Evolutionary conservation across 2,888 invertebrate species (phyloP).

Genomic region (Idaea dimidiata): DNA sequence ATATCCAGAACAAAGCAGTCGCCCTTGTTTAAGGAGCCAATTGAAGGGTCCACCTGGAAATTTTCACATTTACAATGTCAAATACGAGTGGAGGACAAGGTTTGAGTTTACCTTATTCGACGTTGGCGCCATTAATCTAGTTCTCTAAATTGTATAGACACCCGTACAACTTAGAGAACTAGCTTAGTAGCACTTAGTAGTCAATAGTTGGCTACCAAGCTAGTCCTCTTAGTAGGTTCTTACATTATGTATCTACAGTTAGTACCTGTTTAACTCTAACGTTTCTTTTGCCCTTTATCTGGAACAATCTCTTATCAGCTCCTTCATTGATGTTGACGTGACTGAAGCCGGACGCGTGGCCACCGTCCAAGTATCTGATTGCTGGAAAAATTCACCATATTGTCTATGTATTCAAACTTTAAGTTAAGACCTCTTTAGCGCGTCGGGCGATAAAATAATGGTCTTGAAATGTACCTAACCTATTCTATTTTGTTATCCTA

Average conservation of each 20-base stretch:
- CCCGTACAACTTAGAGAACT: no score
- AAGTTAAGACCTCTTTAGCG: no score
- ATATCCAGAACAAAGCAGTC: constrained; percentile 95
- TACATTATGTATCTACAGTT: no score
- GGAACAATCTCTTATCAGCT: constrained; percentile 89
- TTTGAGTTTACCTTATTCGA: no score
- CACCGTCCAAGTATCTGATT: constrained; percentile 91
- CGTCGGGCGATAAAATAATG: no score
- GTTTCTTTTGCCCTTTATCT: constrained; percentile 94
- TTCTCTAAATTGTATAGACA: no score
- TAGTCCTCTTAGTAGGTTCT: no score
- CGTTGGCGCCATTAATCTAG: no score
- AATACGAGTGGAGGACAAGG: no score
- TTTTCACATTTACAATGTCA: background rate
- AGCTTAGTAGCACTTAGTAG: background rate
- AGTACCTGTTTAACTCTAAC: constrained; percentile 89
- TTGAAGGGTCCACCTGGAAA: constrained; percentile 80
- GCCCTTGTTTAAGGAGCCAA: constrained; percentile 92
- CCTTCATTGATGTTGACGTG: constrained; percentile 89
- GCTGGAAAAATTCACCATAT: constrained; percentile 61
- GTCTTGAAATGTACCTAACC: no score
- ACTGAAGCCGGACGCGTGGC: constrained; percentile 91
- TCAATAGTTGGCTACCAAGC: background rate
- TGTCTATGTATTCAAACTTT: no score
- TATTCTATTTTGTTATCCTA: no score